phyloP scores from a whole-genome alignment of 2,113 vertebrate species.

The Leptosomus discolor region DNA sequence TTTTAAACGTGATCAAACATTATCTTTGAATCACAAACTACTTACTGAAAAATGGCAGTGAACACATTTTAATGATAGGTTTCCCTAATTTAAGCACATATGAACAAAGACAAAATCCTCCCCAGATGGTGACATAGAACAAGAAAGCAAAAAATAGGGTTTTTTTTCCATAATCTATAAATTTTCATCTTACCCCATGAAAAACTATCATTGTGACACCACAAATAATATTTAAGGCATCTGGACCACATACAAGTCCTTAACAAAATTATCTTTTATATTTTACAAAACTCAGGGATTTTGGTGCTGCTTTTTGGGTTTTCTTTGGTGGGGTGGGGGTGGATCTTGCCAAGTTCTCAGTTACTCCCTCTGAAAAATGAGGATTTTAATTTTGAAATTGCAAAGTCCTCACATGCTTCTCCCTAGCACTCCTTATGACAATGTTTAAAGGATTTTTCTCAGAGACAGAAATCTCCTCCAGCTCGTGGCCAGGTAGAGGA shows the following conservation, averaged over 20 bases:
- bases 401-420: neutral
- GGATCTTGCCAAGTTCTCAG: neutral
- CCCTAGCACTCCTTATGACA: neutral
- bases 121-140: neutral
- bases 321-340: neutral
- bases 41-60: neutral
- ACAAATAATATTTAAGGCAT: neutral
- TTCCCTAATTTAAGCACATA: neutral
- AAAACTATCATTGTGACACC: neutral
- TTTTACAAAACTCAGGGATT: neutral
- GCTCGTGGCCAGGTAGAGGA: neutral
- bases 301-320: neutral
- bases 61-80: neutral
- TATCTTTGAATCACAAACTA: neutral
- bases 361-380: neutral
- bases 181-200: neutral
- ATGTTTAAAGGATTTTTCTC: neutral
- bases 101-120: neutral
- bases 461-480: neutral
- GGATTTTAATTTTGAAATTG: neutral
- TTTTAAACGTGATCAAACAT: neutral
- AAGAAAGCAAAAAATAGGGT: neutral
- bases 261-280: neutral
- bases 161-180: neutral
- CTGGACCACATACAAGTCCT: neutral